Evolutionary conservation across 92 coral and sea anemone genomes (phyloP).

Genomic region (Porites rus): DNA sequence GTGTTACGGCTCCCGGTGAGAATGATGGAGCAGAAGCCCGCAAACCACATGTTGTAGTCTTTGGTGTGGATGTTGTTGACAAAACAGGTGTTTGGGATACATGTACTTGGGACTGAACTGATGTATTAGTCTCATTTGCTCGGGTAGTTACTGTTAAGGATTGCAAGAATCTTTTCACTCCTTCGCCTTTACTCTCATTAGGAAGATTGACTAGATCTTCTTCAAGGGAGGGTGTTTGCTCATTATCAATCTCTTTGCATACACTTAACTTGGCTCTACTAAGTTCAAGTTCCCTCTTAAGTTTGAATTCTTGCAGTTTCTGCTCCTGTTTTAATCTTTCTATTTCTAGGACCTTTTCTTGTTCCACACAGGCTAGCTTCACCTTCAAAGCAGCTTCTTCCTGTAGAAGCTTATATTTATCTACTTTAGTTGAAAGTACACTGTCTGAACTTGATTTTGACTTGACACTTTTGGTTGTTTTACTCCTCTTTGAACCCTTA

Average conservation of each 20-base stretch:
- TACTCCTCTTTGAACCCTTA: constrained; percentile 13
- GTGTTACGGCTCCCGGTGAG: constrained; percentile 19
- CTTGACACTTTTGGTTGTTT: background rate
- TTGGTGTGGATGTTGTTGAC: background rate
- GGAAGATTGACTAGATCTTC: constrained; percentile 10
- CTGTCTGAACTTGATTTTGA: background rate
- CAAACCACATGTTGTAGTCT: background rate
- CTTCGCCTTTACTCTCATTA: constrained; percentile 4
- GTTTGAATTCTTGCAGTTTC: too few relatives aligned
- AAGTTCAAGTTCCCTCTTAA: too few relatives aligned
- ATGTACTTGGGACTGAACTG: background rate
- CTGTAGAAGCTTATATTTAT: too few relatives aligned
- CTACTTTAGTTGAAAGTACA: too few relatives aligned
- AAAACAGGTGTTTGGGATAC: background rate
- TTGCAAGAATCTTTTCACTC: constrained; percentile 13
- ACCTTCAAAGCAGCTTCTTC: too few relatives aligned
- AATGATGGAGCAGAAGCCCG: constrained; percentile 3
- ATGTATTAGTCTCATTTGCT: background rate
- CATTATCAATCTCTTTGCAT: constrained; percentile 6
- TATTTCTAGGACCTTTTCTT: too few relatives aligned
- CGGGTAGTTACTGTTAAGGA: constrained; percentile 7
- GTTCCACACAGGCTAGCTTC: too few relatives aligned
- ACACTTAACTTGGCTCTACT: constrained; percentile 3
- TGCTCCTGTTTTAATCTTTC: background rate
- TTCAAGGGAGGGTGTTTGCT: constrained; percentile 10